phyloP scores from a whole-genome alignment of 2,888 invertebrate species.

The Rosalia funebris region DNA sequence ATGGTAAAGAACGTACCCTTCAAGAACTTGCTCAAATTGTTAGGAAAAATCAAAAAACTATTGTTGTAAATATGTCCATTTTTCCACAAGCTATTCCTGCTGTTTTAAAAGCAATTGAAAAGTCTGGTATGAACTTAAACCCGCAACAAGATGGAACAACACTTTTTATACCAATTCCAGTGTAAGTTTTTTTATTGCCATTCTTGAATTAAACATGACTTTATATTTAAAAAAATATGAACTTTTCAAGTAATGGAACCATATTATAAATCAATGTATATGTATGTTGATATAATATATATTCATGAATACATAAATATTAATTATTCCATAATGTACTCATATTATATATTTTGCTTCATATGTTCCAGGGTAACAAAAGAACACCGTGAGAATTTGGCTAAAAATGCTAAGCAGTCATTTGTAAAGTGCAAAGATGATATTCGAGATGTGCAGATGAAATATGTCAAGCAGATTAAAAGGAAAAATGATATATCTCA shows the following conservation, averaged over 20 bases:
- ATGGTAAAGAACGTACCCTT: constrained; percentile 82
- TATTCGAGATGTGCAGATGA: constrained; percentile 80
- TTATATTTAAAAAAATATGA: too few species aligned
- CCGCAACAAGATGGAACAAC: constrained; percentile 96
- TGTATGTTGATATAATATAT: too few species aligned
- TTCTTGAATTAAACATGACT: too few species aligned
- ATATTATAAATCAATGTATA: too few species aligned
- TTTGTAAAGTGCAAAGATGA: constrained; percentile 82
- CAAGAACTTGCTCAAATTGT: constrained; percentile 90
- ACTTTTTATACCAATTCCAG: constrained; percentile 87
- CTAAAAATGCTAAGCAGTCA: constrained; percentile 86
- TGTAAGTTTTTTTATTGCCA: constrained; percentile 66
- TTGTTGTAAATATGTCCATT: constrained; percentile 83
- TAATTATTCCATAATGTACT: too few species aligned
- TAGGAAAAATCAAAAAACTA: constrained; percentile 85
- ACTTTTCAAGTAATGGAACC: too few species aligned
- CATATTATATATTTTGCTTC: too few species aligned
- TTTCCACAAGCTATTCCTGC: constrained; percentile 89
- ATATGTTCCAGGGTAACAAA: constrained; percentile 79
- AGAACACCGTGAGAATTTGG: constrained; percentile 88
- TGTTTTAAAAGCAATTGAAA: constrained; percentile 78
- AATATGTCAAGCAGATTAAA: constrained; percentile 76
- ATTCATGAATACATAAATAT: too few species aligned
- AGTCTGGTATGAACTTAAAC: constrained; percentile 90
- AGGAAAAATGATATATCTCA: constrained; percentile 75